phyloP scores from a whole-genome alignment of 2,888 invertebrate genomes.

The Molorchus minor region DNA sequence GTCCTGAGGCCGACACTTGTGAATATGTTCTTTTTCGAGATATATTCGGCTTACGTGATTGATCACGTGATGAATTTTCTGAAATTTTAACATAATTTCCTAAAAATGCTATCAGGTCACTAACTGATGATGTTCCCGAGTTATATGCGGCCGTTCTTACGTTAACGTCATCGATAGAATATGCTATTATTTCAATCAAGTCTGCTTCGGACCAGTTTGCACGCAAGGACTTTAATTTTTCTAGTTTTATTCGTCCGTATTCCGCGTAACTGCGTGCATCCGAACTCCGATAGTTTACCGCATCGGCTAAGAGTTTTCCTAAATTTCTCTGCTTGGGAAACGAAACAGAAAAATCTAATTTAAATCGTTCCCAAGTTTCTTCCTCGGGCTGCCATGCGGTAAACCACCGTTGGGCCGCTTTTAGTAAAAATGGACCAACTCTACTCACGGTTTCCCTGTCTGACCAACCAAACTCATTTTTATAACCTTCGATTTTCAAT shows the following conservation, averaged over 20 bases:
- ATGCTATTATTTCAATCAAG: slow-evolving; percentile 24
- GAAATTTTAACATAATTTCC: slow-evolving; percentile 8
- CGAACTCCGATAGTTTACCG: slow-evolving; percentile 12
- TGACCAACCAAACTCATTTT: slow-evolving; percentile 28
- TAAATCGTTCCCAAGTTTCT: slow-evolving; percentile 5
- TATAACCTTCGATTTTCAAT: slow-evolving; percentile 28
- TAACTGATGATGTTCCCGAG: slow-evolving; percentile 14
- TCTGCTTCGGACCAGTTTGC: slow-evolving; percentile 18
- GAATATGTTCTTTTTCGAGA: slow-evolving; percentile 4
- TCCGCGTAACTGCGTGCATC: slow-evolving; percentile 10
- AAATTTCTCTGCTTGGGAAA: slow-evolving; percentile 9
- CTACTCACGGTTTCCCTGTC: slow-evolving; percentile 32
- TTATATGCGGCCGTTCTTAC: slow-evolving; percentile 22
- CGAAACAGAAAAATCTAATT: slow-evolving; percentile 7
- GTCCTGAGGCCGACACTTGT: background rate
- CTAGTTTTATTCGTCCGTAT: slow-evolving; percentile 6
- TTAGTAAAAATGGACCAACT: slow-evolving; percentile 30
- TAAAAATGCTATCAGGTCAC: slow-evolving; percentile 26
- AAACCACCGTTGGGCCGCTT: slow-evolving; percentile 36
- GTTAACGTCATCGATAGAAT: slow-evolving; percentile 20
- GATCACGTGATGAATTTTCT: background rate
- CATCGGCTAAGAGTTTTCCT: slow-evolving; percentile 8
- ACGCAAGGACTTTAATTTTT: slow-evolving; percentile 10
- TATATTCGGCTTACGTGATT: too few relatives aligned
- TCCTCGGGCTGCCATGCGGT: background rate